Conservation (phyloP, 64 coral and sea anemone genomes). For the Stichodactyla helianthus region DNA sequence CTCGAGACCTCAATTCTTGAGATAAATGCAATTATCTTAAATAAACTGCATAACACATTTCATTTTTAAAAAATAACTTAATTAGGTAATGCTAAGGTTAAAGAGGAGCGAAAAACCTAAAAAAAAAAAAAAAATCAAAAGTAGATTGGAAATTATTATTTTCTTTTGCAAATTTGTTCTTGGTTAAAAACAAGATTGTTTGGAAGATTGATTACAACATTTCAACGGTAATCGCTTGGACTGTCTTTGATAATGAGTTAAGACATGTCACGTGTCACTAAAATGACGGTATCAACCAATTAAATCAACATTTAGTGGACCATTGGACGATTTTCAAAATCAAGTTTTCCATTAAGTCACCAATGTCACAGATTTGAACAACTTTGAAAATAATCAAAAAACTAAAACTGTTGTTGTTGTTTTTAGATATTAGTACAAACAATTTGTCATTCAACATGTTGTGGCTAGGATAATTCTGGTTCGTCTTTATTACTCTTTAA, state of each 20-base stretch:
- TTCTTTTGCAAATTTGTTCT: not conserved
- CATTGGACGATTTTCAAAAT: not conserved
- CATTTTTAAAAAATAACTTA: not conserved
- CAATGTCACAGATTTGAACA: not conserved
- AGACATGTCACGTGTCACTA: not conserved
- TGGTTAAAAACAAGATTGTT: not conserved
- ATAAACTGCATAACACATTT: not conserved
- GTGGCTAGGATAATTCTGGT: not conserved
- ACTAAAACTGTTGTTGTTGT: no score
- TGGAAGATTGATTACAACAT: not conserved
- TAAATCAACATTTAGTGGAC: constrained; percentile 7
- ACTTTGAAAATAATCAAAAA: not conserved
- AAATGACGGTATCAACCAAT: not conserved
- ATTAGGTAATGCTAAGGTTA: no score
- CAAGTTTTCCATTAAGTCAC: not conserved
- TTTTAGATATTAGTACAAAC: no score
- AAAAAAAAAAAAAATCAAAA: not conserved
- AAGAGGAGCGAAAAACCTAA: no score
- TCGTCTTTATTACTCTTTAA: not conserved
- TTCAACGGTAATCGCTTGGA: not conserved
- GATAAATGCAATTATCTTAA: not conserved
- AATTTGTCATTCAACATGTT: not conserved
- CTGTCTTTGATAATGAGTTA: not conserved
- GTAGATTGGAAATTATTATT: not conserved
- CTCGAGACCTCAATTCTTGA: not conserved